These are phyloP conservation scores for Telenomus remus DNA, from an alignment of 1,140 invertebrate species.

Conservation along the genomic window DNA sequence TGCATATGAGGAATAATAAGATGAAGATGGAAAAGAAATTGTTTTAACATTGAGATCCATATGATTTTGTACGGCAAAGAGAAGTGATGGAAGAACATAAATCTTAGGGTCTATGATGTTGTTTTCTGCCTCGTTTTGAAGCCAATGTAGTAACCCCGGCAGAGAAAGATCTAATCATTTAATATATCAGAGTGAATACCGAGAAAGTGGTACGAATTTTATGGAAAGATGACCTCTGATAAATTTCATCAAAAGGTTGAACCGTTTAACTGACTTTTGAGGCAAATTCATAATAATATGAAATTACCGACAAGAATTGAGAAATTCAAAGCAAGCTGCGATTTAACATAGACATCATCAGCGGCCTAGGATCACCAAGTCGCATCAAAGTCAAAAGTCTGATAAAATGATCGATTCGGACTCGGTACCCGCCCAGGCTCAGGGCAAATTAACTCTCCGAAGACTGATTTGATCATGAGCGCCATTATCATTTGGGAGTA, in stretches of 20 bases:
- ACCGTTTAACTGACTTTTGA: no score
- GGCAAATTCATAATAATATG: background rate
- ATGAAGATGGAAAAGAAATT: slow-evolving; percentile 30
- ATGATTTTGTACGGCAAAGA: background rate
- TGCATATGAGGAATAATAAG: no score
- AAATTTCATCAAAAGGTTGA: no score
- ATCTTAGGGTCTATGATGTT: no score
- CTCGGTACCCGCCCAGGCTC: slow-evolving; percentile 22
- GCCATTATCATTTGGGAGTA: slow-evolving; percentile 20
- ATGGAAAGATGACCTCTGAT: no score
- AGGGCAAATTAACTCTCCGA: slow-evolving; percentile 9
- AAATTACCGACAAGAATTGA: slow-evolving; percentile 4
- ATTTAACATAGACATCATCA: slow-evolving; percentile 13
- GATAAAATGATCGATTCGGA: slow-evolving; percentile 15
- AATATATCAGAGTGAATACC: no score
- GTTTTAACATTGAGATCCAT: slow-evolving; percentile 23
- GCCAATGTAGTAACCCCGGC: no score
- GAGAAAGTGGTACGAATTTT: no score
- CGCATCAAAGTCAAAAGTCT: slow-evolving; percentile 7
- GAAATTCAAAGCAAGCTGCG: slow-evolving; percentile 6
- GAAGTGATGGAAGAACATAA: no score
- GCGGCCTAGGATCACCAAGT: slow-evolving; percentile 10
- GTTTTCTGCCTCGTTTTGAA: no score
- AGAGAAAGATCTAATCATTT: no score
- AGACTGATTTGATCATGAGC: slow-evolving; percentile 7